A percentile compares a stretch with the other conserved stretches of the same genome.
Conservation (phyloP, 2,797 vertebrate species). For the Uromys caudimaculatus region DNA sequence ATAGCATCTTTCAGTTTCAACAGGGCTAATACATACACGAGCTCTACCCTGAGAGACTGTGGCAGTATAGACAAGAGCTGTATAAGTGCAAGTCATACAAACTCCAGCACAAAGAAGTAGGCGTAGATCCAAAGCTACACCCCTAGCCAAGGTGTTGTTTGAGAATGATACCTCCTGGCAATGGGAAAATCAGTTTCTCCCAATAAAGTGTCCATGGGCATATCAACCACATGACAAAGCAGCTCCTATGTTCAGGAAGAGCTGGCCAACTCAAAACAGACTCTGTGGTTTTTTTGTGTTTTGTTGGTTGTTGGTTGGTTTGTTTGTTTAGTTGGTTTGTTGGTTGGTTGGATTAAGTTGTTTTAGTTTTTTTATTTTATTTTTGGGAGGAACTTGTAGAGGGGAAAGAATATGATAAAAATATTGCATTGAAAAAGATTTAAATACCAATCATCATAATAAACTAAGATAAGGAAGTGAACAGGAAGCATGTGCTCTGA, state of each 20-base stretch:
- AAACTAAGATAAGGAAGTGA: neutral
- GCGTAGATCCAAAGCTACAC: neutral
- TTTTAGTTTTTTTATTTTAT: neutral
- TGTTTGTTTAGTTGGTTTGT: neutral
- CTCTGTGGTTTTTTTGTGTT: neutral
- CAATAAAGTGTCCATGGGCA: neutral
- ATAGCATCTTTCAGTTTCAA: neutral
- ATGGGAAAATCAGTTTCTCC: neutral
- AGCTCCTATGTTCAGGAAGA: neutral
- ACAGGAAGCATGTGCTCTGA: neutral
- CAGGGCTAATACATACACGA: neutral
- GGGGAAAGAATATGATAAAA: neutral
- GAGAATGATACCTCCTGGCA: neutral
- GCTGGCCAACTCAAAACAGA: neutral
- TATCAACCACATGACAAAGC: neutral
- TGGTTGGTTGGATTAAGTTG: neutral
- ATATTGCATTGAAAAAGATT: neutral
- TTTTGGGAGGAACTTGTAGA: neutral
- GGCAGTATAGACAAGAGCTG: neutral
- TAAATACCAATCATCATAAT: neutral
- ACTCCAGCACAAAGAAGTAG: neutral
- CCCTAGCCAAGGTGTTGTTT: neutral
- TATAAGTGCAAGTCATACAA: neutral
- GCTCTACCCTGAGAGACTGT: neutral
- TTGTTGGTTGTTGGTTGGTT: neutral